Percentiles rank a stretch among this genome's conserved stretches.
Conservation (phyloP, 2,888 invertebrate species). For the Pycnomerus fuliginosus region DNA sequence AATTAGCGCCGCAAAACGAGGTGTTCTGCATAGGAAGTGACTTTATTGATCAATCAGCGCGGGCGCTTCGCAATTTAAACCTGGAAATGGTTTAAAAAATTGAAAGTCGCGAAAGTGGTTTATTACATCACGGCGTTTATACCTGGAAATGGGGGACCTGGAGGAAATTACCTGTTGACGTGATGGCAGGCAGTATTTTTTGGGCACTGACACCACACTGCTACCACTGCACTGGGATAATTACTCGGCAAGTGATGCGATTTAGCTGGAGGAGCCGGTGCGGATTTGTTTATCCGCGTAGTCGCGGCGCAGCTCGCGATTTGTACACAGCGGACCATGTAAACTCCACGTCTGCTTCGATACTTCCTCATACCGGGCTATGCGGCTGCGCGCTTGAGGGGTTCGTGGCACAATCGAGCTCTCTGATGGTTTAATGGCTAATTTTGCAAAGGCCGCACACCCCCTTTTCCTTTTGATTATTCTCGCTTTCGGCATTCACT, state of each 20-base stretch:
- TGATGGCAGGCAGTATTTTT: no score
- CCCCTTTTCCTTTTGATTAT: no score
- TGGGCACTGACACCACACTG: constrained; percentile 4
- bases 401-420: no score
- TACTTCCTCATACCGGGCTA: constrained; percentile 15
- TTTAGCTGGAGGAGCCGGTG: constrained; percentile 12
- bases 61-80: no score
- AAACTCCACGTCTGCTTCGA: constrained; percentile 14
- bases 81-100: background rate
- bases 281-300: constrained; percentile 18
- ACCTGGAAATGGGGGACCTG: background rate
- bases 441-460: no score
- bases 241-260: constrained; percentile 7
- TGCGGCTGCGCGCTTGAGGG: constrained; percentile 19
- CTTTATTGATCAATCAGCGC: constrained; percentile 9
- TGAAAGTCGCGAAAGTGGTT: constrained; percentile 1
- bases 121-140: background rate
- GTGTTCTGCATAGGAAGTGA: constrained; percentile 5
- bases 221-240: constrained; percentile 4
- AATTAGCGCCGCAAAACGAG: constrained; percentile 8
- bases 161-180: no score
- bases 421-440: no score
- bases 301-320: constrained; percentile 21
- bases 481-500: no score
- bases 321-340: constrained; percentile 18